Evolutionary conservation across 2,888 invertebrate genomes (phyloP).

Genomic region (Magallana nippona): DNA sequence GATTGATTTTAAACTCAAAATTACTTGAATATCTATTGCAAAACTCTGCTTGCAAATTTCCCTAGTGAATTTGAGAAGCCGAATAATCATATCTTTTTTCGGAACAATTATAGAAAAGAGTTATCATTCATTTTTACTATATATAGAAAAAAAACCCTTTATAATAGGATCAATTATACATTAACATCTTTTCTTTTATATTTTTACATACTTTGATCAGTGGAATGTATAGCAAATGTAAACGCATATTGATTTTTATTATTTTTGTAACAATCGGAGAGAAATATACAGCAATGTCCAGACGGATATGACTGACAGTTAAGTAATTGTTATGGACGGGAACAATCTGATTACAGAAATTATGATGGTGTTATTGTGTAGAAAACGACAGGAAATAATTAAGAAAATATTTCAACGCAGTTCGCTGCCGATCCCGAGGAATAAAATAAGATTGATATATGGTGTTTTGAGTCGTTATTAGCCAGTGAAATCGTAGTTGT

Average conservation of each 20-base stretch:
- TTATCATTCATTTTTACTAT: too few relatives aligned
- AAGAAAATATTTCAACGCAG: constrained; percentile 6
- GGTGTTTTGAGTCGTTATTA: neutral
- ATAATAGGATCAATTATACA: too few relatives aligned
- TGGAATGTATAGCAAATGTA: neutral
- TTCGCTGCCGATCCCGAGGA: neutral
- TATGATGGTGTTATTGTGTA: neutral
- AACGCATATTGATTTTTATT: neutral
- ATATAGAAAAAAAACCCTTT: too few relatives aligned
- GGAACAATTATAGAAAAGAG: too few relatives aligned
- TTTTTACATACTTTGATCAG: too few relatives aligned
- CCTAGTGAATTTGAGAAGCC: too few relatives aligned
- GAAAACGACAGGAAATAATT: constrained; percentile 24
- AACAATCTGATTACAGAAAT: constrained; percentile 4
- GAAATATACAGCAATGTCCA: constrained; percentile 2
- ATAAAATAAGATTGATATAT: constrained; percentile 10
- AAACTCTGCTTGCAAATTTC: too few relatives aligned
- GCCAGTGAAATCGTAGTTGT: neutral
- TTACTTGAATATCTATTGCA: too few relatives aligned
- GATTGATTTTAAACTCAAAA: too few relatives aligned
- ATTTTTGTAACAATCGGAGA: neutral
- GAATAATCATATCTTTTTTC: too few relatives aligned
- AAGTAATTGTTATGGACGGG: neutral
- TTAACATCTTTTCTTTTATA: neutral
- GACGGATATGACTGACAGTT: neutral